These are phyloP conservation scores for Trypoxylon attenuatum DNA, from an alignment of 2,888 invertebrate species.

Conservation along the genomic window DNA sequence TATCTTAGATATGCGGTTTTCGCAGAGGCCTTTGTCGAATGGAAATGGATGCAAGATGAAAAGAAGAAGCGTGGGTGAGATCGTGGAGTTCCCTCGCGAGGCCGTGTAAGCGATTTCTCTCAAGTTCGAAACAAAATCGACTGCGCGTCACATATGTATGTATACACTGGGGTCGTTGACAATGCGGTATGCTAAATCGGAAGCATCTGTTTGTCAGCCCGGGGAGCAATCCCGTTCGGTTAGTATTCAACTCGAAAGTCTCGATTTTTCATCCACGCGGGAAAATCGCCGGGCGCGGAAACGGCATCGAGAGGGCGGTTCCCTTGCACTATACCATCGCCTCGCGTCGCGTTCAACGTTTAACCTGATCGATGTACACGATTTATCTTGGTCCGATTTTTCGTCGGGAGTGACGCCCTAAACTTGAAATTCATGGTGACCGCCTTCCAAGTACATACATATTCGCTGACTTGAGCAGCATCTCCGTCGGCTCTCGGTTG, in stretches of 20 bases:
- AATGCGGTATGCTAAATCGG: slow-evolving; percentile 40
- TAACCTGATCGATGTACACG: slow-evolving; percentile 44
- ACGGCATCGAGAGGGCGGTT: slow-evolving; percentile 6
- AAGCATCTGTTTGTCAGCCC: slow-evolving; percentile 38
- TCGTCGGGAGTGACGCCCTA: neutral
- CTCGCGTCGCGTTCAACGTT: slow-evolving; percentile 27
- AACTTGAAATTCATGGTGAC: slow-evolving; percentile 22
- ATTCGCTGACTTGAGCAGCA: too few species aligned
- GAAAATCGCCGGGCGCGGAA: slow-evolving; percentile 20
- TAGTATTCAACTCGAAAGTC: slow-evolving; percentile 34
- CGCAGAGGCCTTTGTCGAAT: neutral
- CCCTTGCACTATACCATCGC: slow-evolving; percentile 1
- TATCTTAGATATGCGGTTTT: too few species aligned
- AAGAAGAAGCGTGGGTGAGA: neutral
- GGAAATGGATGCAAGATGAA: neutral
- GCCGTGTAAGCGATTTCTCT: neutral
- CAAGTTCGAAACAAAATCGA: slow-evolving; percentile 24
- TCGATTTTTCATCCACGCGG: slow-evolving; percentile 42
- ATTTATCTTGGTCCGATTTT: slow-evolving; percentile 40
- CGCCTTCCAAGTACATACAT: neutral
- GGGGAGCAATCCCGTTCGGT: slow-evolving; percentile 16
- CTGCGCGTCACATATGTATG: slow-evolving; percentile 29
- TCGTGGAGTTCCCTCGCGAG: neutral
- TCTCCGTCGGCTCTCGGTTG: too few species aligned
- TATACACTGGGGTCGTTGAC: slow-evolving; percentile 31